A percentile compares a stretch with the other conserved stretches of the same genome.
These are phyloP conservation scores for Aricia agestis DNA, from an alignment of 1,140 invertebrate genomes.

Conservation along the genomic window DNA sequence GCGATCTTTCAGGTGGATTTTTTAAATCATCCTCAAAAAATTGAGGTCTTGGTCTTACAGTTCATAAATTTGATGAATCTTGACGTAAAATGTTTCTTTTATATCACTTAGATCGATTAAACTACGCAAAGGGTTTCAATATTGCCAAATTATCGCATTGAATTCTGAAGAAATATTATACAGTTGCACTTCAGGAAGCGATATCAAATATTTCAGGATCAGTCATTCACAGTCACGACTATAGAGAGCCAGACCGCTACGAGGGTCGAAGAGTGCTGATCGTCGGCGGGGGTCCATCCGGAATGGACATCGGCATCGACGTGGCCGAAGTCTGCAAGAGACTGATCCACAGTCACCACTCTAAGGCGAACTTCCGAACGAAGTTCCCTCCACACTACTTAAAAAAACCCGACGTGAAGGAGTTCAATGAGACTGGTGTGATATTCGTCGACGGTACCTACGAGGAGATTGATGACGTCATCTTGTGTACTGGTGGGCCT, in stretches of 20 bases:
- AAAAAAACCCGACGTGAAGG: slow-evolving; percentile 79
- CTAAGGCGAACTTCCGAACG: slow-evolving; percentile 59
- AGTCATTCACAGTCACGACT: slow-evolving; percentile 90
- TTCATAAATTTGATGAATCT: too few relatives aligned
- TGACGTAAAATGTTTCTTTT: too few relatives aligned
- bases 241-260: slow-evolving; percentile 82
- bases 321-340: slow-evolving; percentile 80
- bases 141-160: too few relatives aligned
- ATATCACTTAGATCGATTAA: too few relatives aligned
- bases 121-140: too few relatives aligned
- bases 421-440: slow-evolving; percentile 77
- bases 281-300: slow-evolving; percentile 91
- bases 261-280: slow-evolving; percentile 82
- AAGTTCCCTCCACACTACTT: slow-evolving; percentile 80
- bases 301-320: slow-evolving; percentile 88
- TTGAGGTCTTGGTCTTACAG: too few relatives aligned
- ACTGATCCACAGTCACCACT: slow-evolving; percentile 83
- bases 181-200: too few relatives aligned
- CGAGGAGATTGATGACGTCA: slow-evolving; percentile 81
- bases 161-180: too few relatives aligned
- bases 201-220: slow-evolving; percentile 43
- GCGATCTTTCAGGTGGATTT: too few relatives aligned
- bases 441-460: slow-evolving; percentile 79
- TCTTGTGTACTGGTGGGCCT: slow-evolving; percentile 86
- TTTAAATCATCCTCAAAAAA: too few relatives aligned